phyloP scores from a whole-genome alignment of 2,113 vertebrate species.

The Oryzias celebensis region DNA sequence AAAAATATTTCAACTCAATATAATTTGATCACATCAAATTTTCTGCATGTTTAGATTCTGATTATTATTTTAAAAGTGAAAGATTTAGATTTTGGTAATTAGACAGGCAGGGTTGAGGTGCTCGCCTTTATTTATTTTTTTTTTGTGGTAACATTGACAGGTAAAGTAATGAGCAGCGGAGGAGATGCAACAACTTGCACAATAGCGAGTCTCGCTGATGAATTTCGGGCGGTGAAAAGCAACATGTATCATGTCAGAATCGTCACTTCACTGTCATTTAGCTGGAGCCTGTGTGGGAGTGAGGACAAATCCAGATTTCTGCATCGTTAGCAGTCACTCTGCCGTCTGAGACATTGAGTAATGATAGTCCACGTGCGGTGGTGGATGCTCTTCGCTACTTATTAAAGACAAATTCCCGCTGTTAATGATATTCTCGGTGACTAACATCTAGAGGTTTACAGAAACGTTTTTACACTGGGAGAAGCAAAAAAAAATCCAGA shows the following conservation, averaged over 20 bases:
- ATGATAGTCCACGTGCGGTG: conserved; percentile 49
- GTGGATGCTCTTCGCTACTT: conserved; percentile 35
- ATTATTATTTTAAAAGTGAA: no score
- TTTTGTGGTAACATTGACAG: conserved; percentile 40
- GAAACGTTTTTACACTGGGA: conserved; percentile 5
- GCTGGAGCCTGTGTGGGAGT: conserved; percentile 56
- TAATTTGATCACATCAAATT: no score
- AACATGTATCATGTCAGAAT: conserved; percentile 55
- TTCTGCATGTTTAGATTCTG: no score
- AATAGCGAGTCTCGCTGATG: conserved; percentile 42
- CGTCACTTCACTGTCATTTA: conserved; percentile 67
- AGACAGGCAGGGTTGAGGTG: conserved; percentile 6
- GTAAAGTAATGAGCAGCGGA: conserved; percentile 32
- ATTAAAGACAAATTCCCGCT: conserved; percentile 15
- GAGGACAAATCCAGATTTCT: conserved; percentile 51
- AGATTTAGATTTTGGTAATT: not conserved
- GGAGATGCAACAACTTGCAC: conserved; percentile 35
- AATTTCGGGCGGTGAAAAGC: conserved; percentile 42
- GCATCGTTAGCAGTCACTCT: conserved; percentile 47
- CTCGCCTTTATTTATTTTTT: conserved; percentile 17
- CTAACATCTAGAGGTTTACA: conserved; percentile 28
- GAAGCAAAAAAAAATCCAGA: conserved; percentile 6
- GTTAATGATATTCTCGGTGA: conserved; percentile 39
- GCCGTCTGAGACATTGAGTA: conserved; percentile 43
- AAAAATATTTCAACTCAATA: not conserved